Conservation (phyloP, 2,113 vertebrate genomes). For the Cavia porcellus region DNA sequence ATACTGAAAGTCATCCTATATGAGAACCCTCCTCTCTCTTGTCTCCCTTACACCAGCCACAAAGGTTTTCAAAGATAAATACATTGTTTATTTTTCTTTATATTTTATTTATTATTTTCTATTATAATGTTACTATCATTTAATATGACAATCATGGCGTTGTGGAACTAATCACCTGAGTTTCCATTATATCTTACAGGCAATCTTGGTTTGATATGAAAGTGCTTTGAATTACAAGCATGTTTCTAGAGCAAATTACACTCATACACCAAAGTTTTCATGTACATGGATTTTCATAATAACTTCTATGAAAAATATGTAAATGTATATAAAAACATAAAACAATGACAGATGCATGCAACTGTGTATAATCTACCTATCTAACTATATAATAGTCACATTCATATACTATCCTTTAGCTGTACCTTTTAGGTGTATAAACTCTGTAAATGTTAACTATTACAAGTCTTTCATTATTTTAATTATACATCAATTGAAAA, state of each 20-base stretch:
- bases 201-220: background rate
- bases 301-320: no score
- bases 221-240: background rate
- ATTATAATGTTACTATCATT: background rate
- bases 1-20: background rate
- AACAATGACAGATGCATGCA: background rate
- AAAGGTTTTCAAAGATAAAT: background rate
- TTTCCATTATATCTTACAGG: background rate
- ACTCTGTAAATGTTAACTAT: background rate
- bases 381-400: no score
- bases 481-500: conserved; percentile 6
- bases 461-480: background rate
- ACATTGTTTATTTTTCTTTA: background rate
- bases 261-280: no score
- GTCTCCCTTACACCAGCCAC: background rate
- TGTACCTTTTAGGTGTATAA: background rate
- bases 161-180: background rate
- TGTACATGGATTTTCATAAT: no score
- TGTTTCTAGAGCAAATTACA: background rate
- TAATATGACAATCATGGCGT: background rate
- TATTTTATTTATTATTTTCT: background rate
- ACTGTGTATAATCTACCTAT: background rate
- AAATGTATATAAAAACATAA: no score
- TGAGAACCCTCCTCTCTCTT: background rate
- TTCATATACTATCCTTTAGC: background rate